These are phyloP conservation scores for Trypoxylus dichotomus DNA, from an alignment of 1,140 invertebrate genomes.

Conservation along the genomic window DNA sequence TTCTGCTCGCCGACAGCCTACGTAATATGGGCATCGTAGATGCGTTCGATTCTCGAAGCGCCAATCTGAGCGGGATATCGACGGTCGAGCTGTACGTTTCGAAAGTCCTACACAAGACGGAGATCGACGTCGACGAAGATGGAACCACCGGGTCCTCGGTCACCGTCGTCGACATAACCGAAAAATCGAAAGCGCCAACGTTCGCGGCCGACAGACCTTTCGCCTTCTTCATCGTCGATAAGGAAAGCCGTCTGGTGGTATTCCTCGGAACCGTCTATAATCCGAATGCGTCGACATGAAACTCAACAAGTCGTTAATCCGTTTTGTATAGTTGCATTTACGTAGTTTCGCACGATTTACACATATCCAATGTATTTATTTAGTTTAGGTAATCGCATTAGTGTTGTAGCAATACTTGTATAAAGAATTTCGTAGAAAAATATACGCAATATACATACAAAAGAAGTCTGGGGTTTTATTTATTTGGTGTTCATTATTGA, in stretches of 20 bases:
- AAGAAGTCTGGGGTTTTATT: too few relatives aligned
- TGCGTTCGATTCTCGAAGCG: background rate
- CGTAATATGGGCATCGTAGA: background rate
- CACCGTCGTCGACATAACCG: background rate
- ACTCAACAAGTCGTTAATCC: too few relatives aligned
- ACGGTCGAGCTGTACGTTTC: background rate
- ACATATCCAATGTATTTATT: too few relatives aligned
- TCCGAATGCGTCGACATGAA: background rate
- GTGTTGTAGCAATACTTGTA: too few relatives aligned
- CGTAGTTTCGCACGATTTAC: too few relatives aligned
- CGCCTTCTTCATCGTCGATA: background rate
- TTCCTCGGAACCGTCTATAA: background rate
- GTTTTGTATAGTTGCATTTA: too few relatives aligned
- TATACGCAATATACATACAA: too few relatives aligned
- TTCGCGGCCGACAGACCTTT: background rate
- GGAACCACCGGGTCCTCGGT: background rate
- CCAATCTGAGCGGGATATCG: background rate
- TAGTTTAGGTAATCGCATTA: too few relatives aligned
- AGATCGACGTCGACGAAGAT: background rate
- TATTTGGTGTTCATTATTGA: too few relatives aligned
- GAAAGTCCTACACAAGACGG: background rate
- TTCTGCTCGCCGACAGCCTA: background rate
- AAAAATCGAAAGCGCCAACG: background rate
- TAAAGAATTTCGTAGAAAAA: too few relatives aligned
- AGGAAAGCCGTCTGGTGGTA: background rate